phyloP scores from a whole-genome alignment of 2,888 invertebrate genomes.

The Amphimallon solstitiale region DNA sequence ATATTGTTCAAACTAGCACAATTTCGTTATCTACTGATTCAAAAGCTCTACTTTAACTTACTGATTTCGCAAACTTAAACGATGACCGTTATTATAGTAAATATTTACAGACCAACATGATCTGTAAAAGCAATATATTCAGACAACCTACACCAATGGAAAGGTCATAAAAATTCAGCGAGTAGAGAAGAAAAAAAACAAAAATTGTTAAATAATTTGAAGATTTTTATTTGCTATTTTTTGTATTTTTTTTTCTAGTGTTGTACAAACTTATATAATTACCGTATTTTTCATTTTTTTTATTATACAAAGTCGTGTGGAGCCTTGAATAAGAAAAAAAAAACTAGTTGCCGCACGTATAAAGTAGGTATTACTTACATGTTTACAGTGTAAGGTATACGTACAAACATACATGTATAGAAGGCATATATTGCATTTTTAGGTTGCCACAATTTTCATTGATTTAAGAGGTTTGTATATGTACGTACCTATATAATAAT shows the following conservation, averaged over 20 bases:
- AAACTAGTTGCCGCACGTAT: too few relatives aligned
- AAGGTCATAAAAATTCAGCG: conserved; percentile 4
- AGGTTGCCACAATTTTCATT: conserved; percentile 1
- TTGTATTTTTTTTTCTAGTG: conserved; percentile 27
- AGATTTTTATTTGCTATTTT: conserved; percentile 32
- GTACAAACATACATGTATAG: background rate
- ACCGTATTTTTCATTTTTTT: conserved; percentile 31
- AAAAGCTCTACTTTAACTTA: too few relatives aligned
- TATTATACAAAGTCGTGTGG: conserved; percentile 25
- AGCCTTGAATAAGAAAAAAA: conserved; percentile 34
- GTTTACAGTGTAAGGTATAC: background rate
- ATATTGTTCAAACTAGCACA: too few relatives aligned
- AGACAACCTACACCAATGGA: background rate
- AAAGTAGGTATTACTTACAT: too few relatives aligned
- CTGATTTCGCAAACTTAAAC: too few relatives aligned
- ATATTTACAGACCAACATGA: too few relatives aligned
- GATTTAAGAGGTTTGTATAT: conserved; percentile 4
- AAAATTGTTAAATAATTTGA: conserved; percentile 33
- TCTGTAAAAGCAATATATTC: too few relatives aligned
- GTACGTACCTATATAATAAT: background rate
- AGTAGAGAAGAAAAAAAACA: conserved; percentile 22
- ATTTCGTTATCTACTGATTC: too few relatives aligned
- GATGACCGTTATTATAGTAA: too few relatives aligned
- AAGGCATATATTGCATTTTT: background rate
- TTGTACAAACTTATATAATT: conserved; percentile 42